phyloP scores from a whole-genome alignment of 2,797 vertebrate species.

The Naso thynnoides region DNA sequence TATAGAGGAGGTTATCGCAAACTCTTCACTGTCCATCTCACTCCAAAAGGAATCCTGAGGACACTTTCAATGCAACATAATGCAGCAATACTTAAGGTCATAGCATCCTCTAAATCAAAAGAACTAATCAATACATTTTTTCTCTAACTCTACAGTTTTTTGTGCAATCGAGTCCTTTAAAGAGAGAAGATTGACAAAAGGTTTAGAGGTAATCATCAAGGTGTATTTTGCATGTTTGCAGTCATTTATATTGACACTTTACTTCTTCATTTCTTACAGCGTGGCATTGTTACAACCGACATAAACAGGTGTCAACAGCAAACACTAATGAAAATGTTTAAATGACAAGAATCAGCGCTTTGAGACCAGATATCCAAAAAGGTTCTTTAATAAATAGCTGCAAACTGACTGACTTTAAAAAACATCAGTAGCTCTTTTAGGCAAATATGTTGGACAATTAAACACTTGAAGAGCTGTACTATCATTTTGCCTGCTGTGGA shows the following conservation, averaged over 20 bases:
- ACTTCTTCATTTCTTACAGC: conserved; percentile 11
- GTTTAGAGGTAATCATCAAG: conserved; percentile 17
- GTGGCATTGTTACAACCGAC: conserved; percentile 13
- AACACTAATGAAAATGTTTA: conserved; percentile 9
- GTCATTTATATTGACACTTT: conserved; percentile 18
- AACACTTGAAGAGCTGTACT: conserved; percentile 31
- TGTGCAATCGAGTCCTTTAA: conserved; percentile 9
- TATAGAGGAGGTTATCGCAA: conserved; percentile 47
- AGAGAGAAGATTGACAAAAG: conserved; percentile 34
- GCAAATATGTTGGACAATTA: conserved; percentile 33
- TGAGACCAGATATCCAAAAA: conserved; percentile 48
- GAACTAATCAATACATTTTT: neutral
- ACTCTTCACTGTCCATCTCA: conserved; percentile 50
- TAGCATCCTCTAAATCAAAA: neutral
- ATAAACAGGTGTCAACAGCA: conserved; percentile 12
- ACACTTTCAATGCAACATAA: conserved; percentile 7
- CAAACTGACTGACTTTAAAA: conserved; percentile 67
- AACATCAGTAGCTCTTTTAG: conserved; percentile 55
- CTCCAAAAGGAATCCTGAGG: conserved; percentile 21
- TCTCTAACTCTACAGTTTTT: neutral
- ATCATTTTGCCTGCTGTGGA: conserved; percentile 29
- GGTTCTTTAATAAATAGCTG: conserved; percentile 79
- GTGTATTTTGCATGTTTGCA: conserved; percentile 29
- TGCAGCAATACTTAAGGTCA: neutral
- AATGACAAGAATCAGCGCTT: conserved; percentile 27